Base-by-base conservation (phyloP, 2,888 invertebrate species). In the Sturmia bella region DNA sequence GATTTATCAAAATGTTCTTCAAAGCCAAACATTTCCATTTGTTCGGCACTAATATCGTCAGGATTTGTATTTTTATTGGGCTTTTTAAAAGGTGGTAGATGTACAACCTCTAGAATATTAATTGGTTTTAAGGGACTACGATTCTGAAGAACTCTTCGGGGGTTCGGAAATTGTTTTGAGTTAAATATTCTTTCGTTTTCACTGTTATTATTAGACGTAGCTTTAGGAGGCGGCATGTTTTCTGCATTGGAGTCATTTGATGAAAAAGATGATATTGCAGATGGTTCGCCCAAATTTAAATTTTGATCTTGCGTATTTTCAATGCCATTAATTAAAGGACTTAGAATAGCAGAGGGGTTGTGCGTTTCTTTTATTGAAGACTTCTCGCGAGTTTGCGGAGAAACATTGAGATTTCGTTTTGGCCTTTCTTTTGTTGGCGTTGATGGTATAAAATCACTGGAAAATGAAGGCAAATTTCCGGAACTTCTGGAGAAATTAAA, bases 401-500 rank as follows among this genome's bases (percentile, higher is more conserved):
- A 19, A 3, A n/a, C 3, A 21, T 27, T 61, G 13, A 24, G 3
- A 56, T 19, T 15, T 39, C 43, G 27, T 64, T 70, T 80, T 3
- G 43, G 9, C 41, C 85, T 86, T 1, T 84, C 80, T 11, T 84
- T 85, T 2, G 41, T 66, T 13, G 87, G 87, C 5, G 86, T 84
- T 27, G 85, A 68, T 19, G 87, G 86, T 82, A 89, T 85, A 56
- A 85, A 84, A 79, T 90, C 90, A 84, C 90, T 90, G 13, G 90
- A 90, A 81, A 88, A 90, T 1, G 90, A 89, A 0, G 91, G 90
- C 41, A 90, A 77, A 41, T 89, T 86, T n/a, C 87, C 87, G 13
- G 86, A 86, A 39, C 88, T 88, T 12, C 87, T 83, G 2, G 86
- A 85, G 39, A 90, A 90, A 63, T 86, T 85, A 73, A 90, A 90